Base-by-base conservation (phyloP, 2,113 vertebrate genomes). In the Colistium nudipinnis region DNA sequence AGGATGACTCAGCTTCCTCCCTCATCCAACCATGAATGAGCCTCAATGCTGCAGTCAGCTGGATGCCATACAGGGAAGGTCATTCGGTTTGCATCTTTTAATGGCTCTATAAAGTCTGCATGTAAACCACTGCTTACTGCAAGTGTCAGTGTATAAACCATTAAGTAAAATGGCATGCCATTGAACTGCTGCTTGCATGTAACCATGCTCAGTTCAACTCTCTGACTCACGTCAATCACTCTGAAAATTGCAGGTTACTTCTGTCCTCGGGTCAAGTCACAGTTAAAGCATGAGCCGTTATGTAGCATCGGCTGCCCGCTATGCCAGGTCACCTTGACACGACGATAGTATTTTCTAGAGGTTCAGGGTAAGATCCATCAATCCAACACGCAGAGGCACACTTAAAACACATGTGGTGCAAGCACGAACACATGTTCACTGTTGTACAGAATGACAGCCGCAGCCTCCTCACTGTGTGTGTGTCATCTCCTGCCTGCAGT, bases 1-100 rank as follows among this genome's bases (percentile, higher is more conserved):
- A 8, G 64, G 73, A 87, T 92, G 85, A 90, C 80, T 86, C 85
- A 88, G 89, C 89, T 62, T 48, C 62, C 65, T 78, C 38, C 43
- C 41, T 53, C 45, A 31, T 54, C 49, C 43, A 66, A 67, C 67
- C 63, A 36, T 80, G 65, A 87, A 57, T 36, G 51, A 82, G 45
- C 65, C 52, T 51, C 31, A 31, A 30, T 81, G 76, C 88, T 82
- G 84, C 87, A 86, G 85, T 86, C 84, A 90, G 85, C 82, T 66
- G 39, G 74, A 86, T 59, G 39, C 36, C 31, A 61, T 19, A 56
- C 64, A 45, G 45, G 57, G 59, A 88, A 87, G 88, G 88, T 85
- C 88, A 87, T 41, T 31, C 51, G 17, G 35, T 51, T 47, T 19
- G 33, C 31, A 60, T 41, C 54, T 67, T 84, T 68, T 19, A 45